Evolutionary conservation across 2,113 vertebrate genomes (phyloP).

Genomic region (Semnopithecus entellus): DNA sequence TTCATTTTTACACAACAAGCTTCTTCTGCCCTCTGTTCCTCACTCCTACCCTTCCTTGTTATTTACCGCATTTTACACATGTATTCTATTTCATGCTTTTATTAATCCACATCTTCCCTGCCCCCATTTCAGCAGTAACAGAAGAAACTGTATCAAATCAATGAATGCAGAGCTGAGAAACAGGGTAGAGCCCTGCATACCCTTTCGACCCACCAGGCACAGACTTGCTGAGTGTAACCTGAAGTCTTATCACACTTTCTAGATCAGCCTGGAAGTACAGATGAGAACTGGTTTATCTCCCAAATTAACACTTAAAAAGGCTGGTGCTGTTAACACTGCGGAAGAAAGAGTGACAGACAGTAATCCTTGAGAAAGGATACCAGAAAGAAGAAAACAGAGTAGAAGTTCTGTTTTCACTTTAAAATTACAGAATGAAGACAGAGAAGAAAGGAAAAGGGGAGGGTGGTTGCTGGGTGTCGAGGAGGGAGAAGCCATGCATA

Average conservation of each 20-base stretch:
- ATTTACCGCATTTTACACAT: constrained; percentile 69
- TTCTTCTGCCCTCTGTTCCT: not conserved
- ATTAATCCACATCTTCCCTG: constrained; percentile 75
- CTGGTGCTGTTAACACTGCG: constrained; percentile 81
- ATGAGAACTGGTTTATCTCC: constrained; percentile 80
- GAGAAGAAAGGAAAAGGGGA: constrained; percentile 1
- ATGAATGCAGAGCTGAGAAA: constrained; percentile 79
- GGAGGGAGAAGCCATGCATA: constrained; percentile 51
- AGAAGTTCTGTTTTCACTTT: constrained; percentile 85
- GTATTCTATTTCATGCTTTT: constrained; percentile 81
- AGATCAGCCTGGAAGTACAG: constrained; percentile 71
- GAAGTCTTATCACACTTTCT: constrained; percentile 83
- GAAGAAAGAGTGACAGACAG: constrained; percentile 79
- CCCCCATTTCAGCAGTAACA: constrained; percentile 79
- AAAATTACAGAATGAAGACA: constrained; percentile 72
- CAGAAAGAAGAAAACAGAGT: constrained; percentile 78
- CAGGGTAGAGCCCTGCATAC: constrained; percentile 66
- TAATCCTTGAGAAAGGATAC: constrained; percentile 82
- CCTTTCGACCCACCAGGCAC: constrained; percentile 77
- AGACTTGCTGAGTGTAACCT: constrained; percentile 79
- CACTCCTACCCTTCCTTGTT: constrained; percentile 15
- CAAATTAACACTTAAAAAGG: constrained; percentile 83
- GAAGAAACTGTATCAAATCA: constrained; percentile 85
- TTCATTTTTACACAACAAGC: not conserved
- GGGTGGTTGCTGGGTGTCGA: constrained; percentile 27